These are phyloP conservation scores for Hylaea fasciaria DNA, from an alignment of 2,888 invertebrate genomes.

Conservation along the genomic window DNA sequence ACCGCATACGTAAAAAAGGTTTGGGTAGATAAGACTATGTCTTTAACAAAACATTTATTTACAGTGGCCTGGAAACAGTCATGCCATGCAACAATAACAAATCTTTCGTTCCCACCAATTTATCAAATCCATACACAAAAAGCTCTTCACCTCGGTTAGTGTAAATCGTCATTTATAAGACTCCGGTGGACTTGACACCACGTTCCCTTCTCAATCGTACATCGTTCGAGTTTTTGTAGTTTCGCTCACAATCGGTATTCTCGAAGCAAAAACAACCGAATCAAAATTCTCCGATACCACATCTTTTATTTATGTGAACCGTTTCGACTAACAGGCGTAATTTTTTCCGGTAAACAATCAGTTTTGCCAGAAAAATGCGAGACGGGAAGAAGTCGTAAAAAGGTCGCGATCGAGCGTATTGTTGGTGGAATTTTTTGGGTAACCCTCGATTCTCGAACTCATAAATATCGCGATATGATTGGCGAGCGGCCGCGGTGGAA, in stretches of 20 bases:
- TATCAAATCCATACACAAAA: constrained; percentile 31
- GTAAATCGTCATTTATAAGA: constrained; percentile 64
- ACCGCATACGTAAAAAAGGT: too few species aligned
- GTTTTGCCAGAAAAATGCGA: constrained; percentile 83
- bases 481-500: constrained; percentile 56
- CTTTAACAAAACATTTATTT: too few species aligned
- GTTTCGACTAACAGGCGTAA: constrained; percentile 82
- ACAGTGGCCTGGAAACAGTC: too few species aligned
- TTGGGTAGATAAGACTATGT: too few species aligned
- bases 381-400: constrained; percentile 80
- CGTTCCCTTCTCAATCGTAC: constrained; percentile 72
- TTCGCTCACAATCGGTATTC: constrained; percentile 69
- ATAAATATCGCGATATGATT: constrained; percentile 79
- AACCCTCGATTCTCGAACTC: constrained; percentile 53
- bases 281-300: constrained; percentile 78
- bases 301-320: constrained; percentile 82
- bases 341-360: constrained; percentile 85
- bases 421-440: constrained; percentile 64
- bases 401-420: constrained; percentile 67
- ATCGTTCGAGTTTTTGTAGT: constrained; percentile 66
- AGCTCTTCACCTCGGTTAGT: constrained; percentile 43
- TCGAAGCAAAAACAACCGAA: constrained; percentile 73
- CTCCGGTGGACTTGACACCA: constrained; percentile 66
- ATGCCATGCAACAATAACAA: constrained; percentile 2
- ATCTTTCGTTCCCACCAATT: constrained; percentile 17